Percentiles rank a stretch among this genome's conserved stretches.
Conservation (phyloP, 2,113 vertebrate species). For the Python bivittatus region DNA sequence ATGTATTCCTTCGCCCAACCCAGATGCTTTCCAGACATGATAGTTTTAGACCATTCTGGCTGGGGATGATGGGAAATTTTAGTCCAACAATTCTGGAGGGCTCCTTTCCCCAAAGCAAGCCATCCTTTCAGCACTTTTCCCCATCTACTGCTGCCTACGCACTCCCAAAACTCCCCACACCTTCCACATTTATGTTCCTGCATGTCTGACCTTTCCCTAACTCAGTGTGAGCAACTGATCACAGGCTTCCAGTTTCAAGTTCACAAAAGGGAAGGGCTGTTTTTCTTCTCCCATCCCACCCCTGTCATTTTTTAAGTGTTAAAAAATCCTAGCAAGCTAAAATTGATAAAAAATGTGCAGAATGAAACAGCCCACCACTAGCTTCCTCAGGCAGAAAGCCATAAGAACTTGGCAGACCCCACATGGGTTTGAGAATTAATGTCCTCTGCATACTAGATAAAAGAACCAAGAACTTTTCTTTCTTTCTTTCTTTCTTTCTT, state of each 20-base stretch:
- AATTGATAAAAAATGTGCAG: conserved; percentile 19
- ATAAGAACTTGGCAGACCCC: conserved; percentile 59
- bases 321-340: conserved; percentile 30
- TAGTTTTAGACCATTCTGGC: background rate
- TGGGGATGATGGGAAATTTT: background rate
- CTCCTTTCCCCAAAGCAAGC: background rate
- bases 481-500: conserved; percentile 41
- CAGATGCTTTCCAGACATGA: background rate
- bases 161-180: background rate
- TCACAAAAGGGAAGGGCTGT: background rate
- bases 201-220: fast-evolving
- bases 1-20: background rate
- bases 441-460: conserved; percentile 63
- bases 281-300: background rate
- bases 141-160: background rate
- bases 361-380: conserved; percentile 19
- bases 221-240: background rate
- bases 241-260: background rate
- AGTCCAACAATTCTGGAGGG: background rate
- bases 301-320: background rate
- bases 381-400: conserved; percentile 45
- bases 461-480: conserved; percentile 57
- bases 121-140: background rate
- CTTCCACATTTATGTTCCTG: background rate
- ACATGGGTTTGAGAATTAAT: conserved; percentile 54